Evolutionary conservation across 2,888 invertebrate genomes (phyloP).

Genomic region (Nysson spinosus): DNA sequence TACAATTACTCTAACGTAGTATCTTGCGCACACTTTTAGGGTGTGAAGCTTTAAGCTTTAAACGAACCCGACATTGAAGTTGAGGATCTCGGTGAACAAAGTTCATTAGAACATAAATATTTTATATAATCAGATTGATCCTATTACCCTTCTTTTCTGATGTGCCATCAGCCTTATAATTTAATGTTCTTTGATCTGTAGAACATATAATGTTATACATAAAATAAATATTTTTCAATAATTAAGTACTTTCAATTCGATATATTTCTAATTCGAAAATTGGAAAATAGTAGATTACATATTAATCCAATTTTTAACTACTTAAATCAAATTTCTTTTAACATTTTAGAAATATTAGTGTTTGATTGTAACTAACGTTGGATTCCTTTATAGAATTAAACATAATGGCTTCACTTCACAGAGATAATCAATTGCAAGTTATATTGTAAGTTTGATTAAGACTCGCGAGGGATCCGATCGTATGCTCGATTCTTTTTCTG

Average conservation of each 20-base stretch:
- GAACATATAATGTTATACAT: no score
- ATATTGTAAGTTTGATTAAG: neutral
- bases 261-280: no score
- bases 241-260: no score
- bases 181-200: no score
- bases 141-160: neutral
- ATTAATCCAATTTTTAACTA: no score
- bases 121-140: no score
- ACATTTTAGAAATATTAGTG: no score
- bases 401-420: neutral
- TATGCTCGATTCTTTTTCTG: conserved; percentile 2
- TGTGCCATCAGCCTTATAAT: no score
- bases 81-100: conserved; percentile 1
- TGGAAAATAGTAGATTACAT: no score
- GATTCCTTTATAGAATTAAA: neutral
- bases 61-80: neutral
- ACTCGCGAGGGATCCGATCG: neutral
- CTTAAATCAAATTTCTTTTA: no score
- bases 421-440: conserved; percentile 3
- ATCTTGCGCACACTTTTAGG: conserved; percentile 12
- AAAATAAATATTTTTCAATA: no score
- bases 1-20: conserved; percentile 46
- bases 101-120: no score
- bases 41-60: conserved; percentile 32
- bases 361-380: neutral